These are phyloP conservation scores for Syndactyla subalaris DNA, from an alignment of 2,797 vertebrate species.

Conservation along the genomic window DNA sequence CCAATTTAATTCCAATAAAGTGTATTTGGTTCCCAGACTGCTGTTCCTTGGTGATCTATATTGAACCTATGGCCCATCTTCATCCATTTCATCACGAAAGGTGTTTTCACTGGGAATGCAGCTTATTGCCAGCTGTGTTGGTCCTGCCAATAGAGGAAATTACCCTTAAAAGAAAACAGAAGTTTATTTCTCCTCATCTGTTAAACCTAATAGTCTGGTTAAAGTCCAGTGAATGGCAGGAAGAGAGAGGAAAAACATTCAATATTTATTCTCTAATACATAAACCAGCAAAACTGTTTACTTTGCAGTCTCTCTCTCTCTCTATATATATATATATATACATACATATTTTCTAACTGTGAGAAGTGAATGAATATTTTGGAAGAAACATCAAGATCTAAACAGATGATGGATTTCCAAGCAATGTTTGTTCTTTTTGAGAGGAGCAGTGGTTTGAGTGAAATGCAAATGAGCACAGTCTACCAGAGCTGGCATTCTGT, in stretches of 20 bases:
- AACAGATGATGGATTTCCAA: background rate
- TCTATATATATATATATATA: background rate
- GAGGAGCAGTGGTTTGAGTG: background rate
- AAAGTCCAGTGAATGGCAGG: background rate
- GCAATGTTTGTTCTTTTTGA: background rate
- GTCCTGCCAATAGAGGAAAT: background rate
- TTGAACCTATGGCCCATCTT: background rate
- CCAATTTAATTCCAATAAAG: background rate
- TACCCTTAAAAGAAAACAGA: background rate
- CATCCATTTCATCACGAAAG: background rate
- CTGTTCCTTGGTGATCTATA: background rate
- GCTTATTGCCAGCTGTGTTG: background rate
- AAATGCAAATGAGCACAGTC: background rate
- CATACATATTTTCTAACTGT: background rate
- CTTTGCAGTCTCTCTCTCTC: background rate
- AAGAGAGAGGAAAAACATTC: background rate
- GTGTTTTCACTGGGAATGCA: background rate
- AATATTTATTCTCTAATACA: background rate
- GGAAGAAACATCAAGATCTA: background rate
- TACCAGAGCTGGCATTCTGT: background rate
- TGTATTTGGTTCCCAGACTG: background rate
- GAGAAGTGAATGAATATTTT: background rate
- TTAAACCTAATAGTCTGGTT: background rate
- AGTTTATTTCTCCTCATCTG: background rate
- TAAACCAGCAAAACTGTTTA: background rate